Evolutionary conservation across 2,797 vertebrate species (phyloP).

Genomic region (Rhabdophis nuchalis): DNA sequence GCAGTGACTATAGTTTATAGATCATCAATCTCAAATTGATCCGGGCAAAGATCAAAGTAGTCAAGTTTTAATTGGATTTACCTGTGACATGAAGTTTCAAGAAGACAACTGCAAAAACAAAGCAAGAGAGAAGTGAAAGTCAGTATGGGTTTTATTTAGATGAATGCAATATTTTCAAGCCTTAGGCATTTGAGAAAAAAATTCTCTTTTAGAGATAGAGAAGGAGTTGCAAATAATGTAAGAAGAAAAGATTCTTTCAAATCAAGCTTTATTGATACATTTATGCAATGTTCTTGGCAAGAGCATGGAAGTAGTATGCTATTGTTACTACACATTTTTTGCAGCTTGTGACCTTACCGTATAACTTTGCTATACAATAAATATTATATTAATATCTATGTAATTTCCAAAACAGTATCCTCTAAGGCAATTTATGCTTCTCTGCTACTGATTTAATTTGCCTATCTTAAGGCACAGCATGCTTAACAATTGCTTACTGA

Average conservation of each 20-base stretch:
- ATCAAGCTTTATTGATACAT: not conserved
- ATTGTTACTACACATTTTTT: not conserved
- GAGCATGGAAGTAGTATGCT: not conserved
- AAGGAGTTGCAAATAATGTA: not conserved
- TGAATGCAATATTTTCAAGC: not conserved
- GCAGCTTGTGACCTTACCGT: not conserved
- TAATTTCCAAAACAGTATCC: not conserved
- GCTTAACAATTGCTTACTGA: not conserved
- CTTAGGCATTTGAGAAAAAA: not conserved
- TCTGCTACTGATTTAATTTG: not conserved
- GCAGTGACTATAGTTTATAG: not conserved
- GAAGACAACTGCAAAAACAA: constrained; percentile 21
- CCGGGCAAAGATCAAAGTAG: not conserved
- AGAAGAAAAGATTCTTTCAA: not conserved
- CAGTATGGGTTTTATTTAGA: not conserved
- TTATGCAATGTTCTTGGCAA: not conserved
- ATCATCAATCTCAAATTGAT: not conserved
- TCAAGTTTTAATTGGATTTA: not conserved
- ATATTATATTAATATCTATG: not conserved
- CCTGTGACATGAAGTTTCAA: constrained; percentile 14
- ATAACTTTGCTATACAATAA: not conserved
- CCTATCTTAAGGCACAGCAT: not conserved
- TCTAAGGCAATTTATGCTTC: not conserved
- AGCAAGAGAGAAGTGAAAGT: not conserved
- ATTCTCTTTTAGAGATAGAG: not conserved